Evolutionary conservation across 2,888 invertebrate genomes (phyloP).

Genomic region (Priapulus caudatus): DNA sequence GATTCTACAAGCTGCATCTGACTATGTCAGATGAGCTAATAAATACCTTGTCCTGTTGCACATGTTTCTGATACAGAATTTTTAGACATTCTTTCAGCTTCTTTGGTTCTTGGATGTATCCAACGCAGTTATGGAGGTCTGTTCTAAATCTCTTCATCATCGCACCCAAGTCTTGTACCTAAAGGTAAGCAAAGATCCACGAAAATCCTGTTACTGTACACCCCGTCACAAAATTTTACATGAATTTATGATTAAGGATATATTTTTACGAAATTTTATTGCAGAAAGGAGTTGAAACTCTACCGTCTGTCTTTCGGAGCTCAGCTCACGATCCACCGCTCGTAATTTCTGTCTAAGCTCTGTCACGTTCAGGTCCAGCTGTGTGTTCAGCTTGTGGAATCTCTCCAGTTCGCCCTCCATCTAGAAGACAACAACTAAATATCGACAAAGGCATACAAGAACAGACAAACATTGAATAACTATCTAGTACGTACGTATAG

Average conservation of each 20-base stretch:
- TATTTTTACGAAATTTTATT: too few species aligned
- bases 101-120: slow-evolving; percentile 61
- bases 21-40: too few species aligned
- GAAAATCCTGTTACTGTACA: too few species aligned
- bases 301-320: slow-evolving; percentile 47
- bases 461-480: too few species aligned
- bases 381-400: slow-evolving; percentile 59
- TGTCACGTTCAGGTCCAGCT: slow-evolving; percentile 57
- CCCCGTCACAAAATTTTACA: too few species aligned
- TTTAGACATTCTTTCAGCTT: slow-evolving; percentile 46
- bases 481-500: too few species aligned
- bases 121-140: slow-evolving; percentile 66
- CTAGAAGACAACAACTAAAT: slow-evolving; percentile 24
- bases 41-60: slow-evolving; percentile 40
- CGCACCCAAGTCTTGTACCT: slow-evolving; percentile 38
- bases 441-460: too few species aligned
- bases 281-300: too few species aligned
- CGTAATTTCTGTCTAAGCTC: slow-evolving; percentile 63
- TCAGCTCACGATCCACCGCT: slow-evolving; percentile 57
- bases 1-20: too few species aligned
- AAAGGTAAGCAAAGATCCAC: too few species aligned
- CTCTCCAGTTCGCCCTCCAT: slow-evolving; percentile 71
- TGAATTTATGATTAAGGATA: too few species aligned
- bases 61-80: slow-evolving; percentile 40
- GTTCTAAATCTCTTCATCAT: slow-evolving; percentile 58